Conservation (phyloP, 1,140 invertebrate genomes). For the Papilio aristodemus region DNA sequence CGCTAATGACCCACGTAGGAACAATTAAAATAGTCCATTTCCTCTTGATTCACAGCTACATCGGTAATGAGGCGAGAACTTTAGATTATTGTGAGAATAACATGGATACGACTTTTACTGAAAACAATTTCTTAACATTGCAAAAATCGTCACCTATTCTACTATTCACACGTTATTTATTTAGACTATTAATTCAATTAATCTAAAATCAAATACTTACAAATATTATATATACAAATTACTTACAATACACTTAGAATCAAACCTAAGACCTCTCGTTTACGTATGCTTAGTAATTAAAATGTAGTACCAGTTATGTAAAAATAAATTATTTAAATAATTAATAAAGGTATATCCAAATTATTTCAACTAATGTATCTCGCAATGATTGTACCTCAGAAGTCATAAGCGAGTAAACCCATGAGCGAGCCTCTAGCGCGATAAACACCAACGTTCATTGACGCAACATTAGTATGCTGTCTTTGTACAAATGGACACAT, state of each 20-base stretch:
- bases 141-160: too few relatives aligned
- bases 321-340: background rate
- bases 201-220: too few relatives aligned
- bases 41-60: conserved; percentile 33
- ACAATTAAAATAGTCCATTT: conserved; percentile 34
- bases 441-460: conserved; percentile 24
- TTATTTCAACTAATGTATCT: conserved; percentile 28
- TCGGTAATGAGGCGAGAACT: conserved; percentile 32
- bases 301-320: too few relatives aligned
- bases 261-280: too few relatives aligned
- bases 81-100: conserved; percentile 14
- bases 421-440: conserved; percentile 12
- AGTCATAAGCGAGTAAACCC: conserved; percentile 32
- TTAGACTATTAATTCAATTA: too few relatives aligned
- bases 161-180: too few relatives aligned
- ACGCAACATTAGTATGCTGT: conserved; percentile 2
- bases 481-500: conserved; percentile 14
- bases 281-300: too few relatives aligned
- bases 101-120: conserved; percentile 8
- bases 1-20: conserved; percentile 35
- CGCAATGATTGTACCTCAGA: conserved; percentile 31
- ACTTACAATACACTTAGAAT: too few relatives aligned
- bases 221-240: too few relatives aligned
- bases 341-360: conserved; percentile 14
- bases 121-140: too few relatives aligned